A percentile compares a stretch with the other conserved stretches of the same genome.
Conservation (phyloP, 1,140 invertebrate genomes). For the Aporrectodea caliginosa region DNA sequence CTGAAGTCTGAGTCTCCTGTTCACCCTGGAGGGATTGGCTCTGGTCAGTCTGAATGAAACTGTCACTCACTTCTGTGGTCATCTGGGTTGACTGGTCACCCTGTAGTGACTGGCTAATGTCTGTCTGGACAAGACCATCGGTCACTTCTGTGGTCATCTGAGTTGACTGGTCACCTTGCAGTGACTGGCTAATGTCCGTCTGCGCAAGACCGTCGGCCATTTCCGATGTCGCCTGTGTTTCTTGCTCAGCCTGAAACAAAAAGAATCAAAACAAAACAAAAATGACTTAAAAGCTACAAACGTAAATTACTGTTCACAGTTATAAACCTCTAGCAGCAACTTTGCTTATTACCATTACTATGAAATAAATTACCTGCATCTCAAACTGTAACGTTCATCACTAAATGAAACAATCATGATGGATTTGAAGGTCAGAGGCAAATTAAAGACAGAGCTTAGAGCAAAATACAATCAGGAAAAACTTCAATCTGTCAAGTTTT, state of each 20-base stretch:
- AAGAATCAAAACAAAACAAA: background rate
- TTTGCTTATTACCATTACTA: too few species aligned
- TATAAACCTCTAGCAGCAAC: too few species aligned
- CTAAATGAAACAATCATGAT: too few species aligned
- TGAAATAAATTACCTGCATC: too few species aligned
- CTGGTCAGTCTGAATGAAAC: background rate
- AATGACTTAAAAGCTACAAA: background rate
- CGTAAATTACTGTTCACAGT: background rate
- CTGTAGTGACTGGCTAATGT: too few species aligned
- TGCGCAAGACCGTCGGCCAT: background rate
- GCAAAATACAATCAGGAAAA: too few species aligned
- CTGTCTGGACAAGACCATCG: too few species aligned
- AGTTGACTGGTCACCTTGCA: background rate
- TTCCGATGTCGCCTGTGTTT: background rate
- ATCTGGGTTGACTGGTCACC: background rate
- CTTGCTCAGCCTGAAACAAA: conserved; percentile 2
- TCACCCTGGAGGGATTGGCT: conserved; percentile 1
- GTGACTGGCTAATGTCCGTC: background rate
- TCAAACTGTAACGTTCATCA: too few species aligned
- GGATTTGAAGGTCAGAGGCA: too few species aligned
- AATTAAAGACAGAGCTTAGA: too few species aligned
- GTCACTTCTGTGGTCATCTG: too few species aligned
- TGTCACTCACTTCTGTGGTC: background rate
- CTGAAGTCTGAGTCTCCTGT: background rate
- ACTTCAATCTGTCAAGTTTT: too few species aligned